phyloP scores from a whole-genome alignment of 2,888 invertebrate species.

The Synergus gifuensis region DNA sequence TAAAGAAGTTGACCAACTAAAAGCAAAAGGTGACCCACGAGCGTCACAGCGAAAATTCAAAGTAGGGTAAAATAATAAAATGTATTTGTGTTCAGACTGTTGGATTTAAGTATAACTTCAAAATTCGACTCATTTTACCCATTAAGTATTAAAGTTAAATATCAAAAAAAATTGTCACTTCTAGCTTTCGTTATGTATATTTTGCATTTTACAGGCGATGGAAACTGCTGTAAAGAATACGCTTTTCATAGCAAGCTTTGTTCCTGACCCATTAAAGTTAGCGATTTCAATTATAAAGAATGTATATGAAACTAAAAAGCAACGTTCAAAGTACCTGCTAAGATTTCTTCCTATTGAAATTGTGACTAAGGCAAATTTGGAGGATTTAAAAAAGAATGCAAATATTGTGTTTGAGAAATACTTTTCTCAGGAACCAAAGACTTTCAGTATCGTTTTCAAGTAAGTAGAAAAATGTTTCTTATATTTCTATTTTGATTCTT shows the following conservation, averaged over 20 bases:
- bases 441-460: constrained; percentile 89
- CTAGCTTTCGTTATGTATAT: background rate
- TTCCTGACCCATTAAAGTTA: constrained; percentile 87
- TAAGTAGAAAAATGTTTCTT: constrained; percentile 61
- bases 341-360: constrained; percentile 89
- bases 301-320: constrained; percentile 83
- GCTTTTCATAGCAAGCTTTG: constrained; percentile 90
- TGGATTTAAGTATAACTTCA: background rate
- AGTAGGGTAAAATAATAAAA: constrained; percentile 55
- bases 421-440: constrained; percentile 85
- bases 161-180: background rate
- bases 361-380: constrained; percentile 87
- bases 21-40: constrained; percentile 78
- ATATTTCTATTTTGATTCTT: constrained; percentile 40
- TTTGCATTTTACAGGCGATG: constrained; percentile 81
- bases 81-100: constrained; percentile 58
- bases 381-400: constrained; percentile 86
- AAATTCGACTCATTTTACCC: too few relatives aligned
- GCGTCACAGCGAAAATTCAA: constrained; percentile 64
- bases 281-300: constrained; percentile 87
- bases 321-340: constrained; percentile 87
- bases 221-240: constrained; percentile 91
- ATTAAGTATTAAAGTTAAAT: too few relatives aligned
- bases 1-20: constrained; percentile 81
- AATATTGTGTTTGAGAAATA: constrained; percentile 85